These are phyloP conservation scores for Stramonita haemastoma DNA, from an alignment of 2,888 invertebrate genomes.

Conservation along the genomic window DNA sequence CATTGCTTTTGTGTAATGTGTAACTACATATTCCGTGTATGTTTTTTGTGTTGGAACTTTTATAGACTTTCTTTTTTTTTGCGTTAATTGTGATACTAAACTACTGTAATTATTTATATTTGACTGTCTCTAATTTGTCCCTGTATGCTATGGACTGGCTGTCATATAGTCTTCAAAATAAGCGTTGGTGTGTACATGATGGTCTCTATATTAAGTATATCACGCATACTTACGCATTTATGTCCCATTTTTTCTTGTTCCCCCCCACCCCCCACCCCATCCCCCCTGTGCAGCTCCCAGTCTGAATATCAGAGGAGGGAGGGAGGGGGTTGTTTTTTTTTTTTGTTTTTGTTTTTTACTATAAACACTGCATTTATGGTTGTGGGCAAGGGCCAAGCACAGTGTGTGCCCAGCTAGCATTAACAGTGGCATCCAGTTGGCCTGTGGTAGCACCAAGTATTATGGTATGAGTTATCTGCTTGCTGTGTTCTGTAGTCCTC, in stretches of 20 bases:
- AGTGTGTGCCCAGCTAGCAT: too few relatives aligned
- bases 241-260: not conserved
- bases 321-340: not conserved
- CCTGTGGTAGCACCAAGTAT: too few relatives aligned
- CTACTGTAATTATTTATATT: not conserved
- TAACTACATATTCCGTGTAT: not conserved
- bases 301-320: not conserved
- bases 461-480: too few relatives aligned
- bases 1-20: not conserved
- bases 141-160: not conserved
- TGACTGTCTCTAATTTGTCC: constrained; percentile 21
- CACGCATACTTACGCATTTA: not conserved
- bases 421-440: too few relatives aligned
- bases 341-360: not conserved
- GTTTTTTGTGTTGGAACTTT: not conserved
- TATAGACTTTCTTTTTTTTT: not conserved
- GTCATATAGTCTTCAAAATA: not conserved
- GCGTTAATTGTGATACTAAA: constrained; percentile 19
- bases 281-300: not conserved
- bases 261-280: not conserved
- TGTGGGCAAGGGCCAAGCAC: not conserved
- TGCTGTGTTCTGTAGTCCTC: too few relatives aligned
- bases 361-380: not conserved
- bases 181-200: not conserved
- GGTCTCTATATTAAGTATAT: not conserved